Evolutionary conservation across 2,797 vertebrate species (phyloP), one percentile per base, ranked within the genome.

Genomic region (Siniperca obscura): DNA sequence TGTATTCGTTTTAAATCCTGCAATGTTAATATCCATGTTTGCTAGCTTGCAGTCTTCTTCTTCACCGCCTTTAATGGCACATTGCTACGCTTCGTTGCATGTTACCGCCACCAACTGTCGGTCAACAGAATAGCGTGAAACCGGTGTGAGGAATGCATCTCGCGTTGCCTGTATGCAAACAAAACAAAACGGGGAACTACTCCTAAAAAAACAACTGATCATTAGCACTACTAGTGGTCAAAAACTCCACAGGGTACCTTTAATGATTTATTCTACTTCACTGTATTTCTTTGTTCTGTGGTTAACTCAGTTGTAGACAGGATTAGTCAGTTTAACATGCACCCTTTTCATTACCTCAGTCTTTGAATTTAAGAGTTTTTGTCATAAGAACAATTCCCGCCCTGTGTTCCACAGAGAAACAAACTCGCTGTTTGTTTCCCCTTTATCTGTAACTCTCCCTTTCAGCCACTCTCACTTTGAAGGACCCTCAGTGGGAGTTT

Each of bases 401-500:
- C 38, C 52, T 65, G 46, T 21, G 13, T 62, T 40, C 60, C 21
- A 30, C 21, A 36, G 3, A 19, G 30, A 30, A 30, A 30, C 30
- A 30, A 30, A 22, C 70, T 38, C 7, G 0, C 56, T 56, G 38
- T 86, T 72, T 85, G 79, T 86, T 68, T 70, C 69, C 21, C 13
- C 64, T 70, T 86, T 81, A 85, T 93, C 88, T 77, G 4, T 3
- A 80, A 81, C 65, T 69, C 69, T 87, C 53, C 81, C 86, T 91
- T 87, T 90, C 75, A 86, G 80, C 78, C 74, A 11, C 38, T 81
- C 55, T 85, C 30, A 42, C 86, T 93, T 89, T 93, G 87, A 93
- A 90, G 88, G 56, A 74, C 80, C 66, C 69, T 80, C 57, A 13
- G 69, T 70, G 2, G 44, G 80, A 83, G 81, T 76, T 80, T 70